Base-by-base conservation (phyloP, 2,113 vertebrate genomes). In the Triplophysa dalaica region DNA sequence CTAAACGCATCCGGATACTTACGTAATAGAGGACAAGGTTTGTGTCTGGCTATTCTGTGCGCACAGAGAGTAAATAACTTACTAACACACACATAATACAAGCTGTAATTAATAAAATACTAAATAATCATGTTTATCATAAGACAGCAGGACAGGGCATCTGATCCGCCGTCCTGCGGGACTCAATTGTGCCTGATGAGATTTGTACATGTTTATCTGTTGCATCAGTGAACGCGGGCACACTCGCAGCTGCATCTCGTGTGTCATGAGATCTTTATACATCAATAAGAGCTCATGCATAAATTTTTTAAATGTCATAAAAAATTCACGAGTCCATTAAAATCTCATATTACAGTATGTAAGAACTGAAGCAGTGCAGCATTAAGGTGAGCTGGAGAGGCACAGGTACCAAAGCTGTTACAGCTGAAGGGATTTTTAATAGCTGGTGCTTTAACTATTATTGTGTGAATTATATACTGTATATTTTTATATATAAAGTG, bases 251-350 rank as follows among this genome's bases (percentile, higher is more conserved):
- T 43, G 21, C 3, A 2, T 65, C 45, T 24, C 3, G 1, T 22
- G 43, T 19, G 38, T 75, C 41, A 77, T 52, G 62, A 77, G 62
- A 65, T 77, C 43, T 29, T 77, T 62, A 77, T 77, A 77, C 45
- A 52, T 77, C 61, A 77, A 77, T 54, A 66, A 33, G 17, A 38
- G 26, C 75, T 66, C 43, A 11, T 52, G 45, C 45, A 77, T 77
- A 65, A 77, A 77, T 77, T 52, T 77, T 77, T 77, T 12, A 77
- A 45, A 66, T 52, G 19, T 17, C 62, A 77, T 76, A 21, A 76
- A 76, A 65, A 33, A 77, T 77, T 77, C 75, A 77, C n/a, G 16
- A n/a, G 60, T 38, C 45, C 62, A 77, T 77, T 77, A 77, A 75
- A 77, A 45, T 77, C 26, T 77, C 75, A 45, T 65, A n/a, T 77